phyloP scores from a whole-genome alignment of 2,797 vertebrate species.

The Phoebastria nigripes region DNA sequence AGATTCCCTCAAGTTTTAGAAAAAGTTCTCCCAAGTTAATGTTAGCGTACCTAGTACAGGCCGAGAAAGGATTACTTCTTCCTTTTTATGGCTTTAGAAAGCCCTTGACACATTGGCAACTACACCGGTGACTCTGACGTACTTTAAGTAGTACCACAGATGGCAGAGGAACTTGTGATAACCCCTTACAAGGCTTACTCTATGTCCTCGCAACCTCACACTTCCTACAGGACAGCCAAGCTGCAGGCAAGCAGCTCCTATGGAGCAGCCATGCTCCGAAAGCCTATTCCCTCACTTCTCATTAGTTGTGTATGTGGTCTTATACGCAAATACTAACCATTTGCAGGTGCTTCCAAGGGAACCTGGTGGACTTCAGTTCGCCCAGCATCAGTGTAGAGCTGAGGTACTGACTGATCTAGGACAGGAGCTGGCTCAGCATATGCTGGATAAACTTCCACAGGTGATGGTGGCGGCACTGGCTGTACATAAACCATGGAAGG shows the following conservation, averaged over 20 bases:
- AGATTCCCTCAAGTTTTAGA: background rate
- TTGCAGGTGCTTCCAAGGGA: conserved; percentile 43
- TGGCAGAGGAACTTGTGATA: background rate
- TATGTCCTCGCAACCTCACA: fast-evolving
- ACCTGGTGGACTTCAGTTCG: conserved; percentile 59
- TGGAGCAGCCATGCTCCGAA: background rate
- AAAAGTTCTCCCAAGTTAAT: background rate
- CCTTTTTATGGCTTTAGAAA: background rate
- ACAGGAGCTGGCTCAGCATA: conserved; percentile 69
- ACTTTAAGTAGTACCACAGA: background rate
- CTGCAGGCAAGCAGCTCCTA: background rate
- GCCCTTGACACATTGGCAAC: background rate
- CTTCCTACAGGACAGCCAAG: background rate
- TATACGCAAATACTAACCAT: conserved; percentile 49
- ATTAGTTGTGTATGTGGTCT: too few species aligned
- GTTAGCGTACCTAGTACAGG: background rate
- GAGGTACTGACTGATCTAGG: conserved; percentile 74
- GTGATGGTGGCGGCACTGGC: conserved; percentile 64
- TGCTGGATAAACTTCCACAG: conserved; percentile 74
- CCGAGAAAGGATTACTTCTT: background rate
- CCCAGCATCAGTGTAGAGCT: conserved; percentile 72
- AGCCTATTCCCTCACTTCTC: background rate
- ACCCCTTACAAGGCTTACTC: background rate
- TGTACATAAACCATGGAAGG: conserved; percentile 78
- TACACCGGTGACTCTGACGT: background rate